Base-by-base conservation (phyloP, 2,113 vertebrate species). In the Callopanchax toddi region DNA sequence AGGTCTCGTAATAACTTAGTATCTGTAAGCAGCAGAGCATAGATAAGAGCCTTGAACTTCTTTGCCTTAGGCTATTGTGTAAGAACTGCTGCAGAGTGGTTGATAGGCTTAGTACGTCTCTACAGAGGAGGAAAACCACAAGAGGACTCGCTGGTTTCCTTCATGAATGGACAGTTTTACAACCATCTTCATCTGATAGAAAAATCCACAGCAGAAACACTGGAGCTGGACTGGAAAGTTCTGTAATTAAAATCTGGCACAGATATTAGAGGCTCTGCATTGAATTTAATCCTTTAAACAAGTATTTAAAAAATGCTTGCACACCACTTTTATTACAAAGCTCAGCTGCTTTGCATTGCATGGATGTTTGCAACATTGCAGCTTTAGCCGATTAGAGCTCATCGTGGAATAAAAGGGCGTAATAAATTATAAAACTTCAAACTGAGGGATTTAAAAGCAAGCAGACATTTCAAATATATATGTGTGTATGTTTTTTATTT, bases 101-200 rank as follows among this genome's bases (percentile, higher is more conserved):
- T 81, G 67, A 84, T 77, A 60, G 81, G 77, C 79, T 86, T 78
- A 67, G 56, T 67, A 63, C 66, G 68, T 52, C 52, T 78, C 64
- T 46, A 45, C 46, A 81, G 68, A 65, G 55, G n/a, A 78, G 52
- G 40, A 49, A 67, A 63, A 42, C 73, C 73, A 73, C 3, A 11
- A 37, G 67, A 70, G 53, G 6, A 50, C 29, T 64, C 42, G 37
- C 61, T 45, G 37, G 34, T 37, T 71, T 58, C 44, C 49, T 53
- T 60, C 32, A 43, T 50, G 53, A 81, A 51, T 37, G 34, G 12
- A 23, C 52, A 37, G 44, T 48, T 58, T 55, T 62, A 58, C 43
- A 70, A 54, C 69, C 15, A 51, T 74, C 59, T 56, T 17, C 32
- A 49, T 81, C 43, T 60, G 32, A 62, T 56, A 68, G 60, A 1